Evolutionary conservation across 2,113 vertebrate species (phyloP), one percentile per base, ranked within the genome.

Genomic region (Petrocephalus microphthalmus): DNA sequence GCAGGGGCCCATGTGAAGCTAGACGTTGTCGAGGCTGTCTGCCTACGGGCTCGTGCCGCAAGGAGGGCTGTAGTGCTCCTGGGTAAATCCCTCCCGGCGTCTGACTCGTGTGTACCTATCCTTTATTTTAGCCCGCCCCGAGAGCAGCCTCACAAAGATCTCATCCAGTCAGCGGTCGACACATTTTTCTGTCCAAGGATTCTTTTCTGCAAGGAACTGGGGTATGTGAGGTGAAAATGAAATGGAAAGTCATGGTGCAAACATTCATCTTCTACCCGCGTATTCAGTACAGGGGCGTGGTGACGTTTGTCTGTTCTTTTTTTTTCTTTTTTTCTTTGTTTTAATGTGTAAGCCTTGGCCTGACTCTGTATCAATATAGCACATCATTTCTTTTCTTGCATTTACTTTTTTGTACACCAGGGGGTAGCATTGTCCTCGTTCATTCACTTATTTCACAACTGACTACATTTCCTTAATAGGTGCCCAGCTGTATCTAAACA

Each of bases 111-210:
- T 49, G 45, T 83, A 49, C 45, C 3, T 57, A 2, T 86, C 52
- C 57, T 54, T 78, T 87, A 25, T 91, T 90, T 0, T 91, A 97
- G 97, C 90, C 96, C 96, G 90, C 96, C 96, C 84, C 94, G 96
- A 82, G 96, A 97, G 93, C 94, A 96, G 88, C 97, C 96, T 89
- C 94, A 96, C 88, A 95, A 93, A 93, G 96, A 97, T 92, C 95
- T 96, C 47, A 96, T 97, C 89, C 96, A 97, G 93, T 95, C 95
- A 20, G 95, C 97, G 54, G 95, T 97, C 89, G 95, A 97, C 84
- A 94, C 95, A 92, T 96, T 97, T 90, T 97, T 97, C 94, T 96
- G 95, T 90, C 94, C 96, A 64, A 96, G 93, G 90, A 95, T 96
- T 78, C 92, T 97, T 13, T 93, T 96, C 71, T 97, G 96, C 92